Evolutionary conservation across 2,888 invertebrate genomes (phyloP).

Genomic region (Ophion ventricosus): DNA sequence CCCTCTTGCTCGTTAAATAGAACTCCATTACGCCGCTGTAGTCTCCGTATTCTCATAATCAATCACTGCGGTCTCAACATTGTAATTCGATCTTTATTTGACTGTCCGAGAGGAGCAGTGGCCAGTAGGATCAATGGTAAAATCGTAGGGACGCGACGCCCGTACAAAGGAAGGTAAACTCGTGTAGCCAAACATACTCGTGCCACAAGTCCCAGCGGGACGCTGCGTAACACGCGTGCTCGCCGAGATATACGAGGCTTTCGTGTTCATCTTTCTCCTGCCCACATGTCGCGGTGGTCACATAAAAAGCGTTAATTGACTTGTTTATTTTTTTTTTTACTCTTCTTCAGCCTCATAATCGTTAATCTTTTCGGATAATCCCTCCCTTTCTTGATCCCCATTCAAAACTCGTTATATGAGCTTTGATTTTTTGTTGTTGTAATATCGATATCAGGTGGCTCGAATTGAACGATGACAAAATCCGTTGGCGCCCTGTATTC

Average conservation of each 20-base stretch:
- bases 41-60: constrained; percentile 77
- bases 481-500: too few species aligned
- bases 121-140: not conserved
- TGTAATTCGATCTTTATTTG: constrained; percentile 79
- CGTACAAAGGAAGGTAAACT: constrained; percentile 35
- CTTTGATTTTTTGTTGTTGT: too few species aligned
- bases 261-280: constrained; percentile 21
- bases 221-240: constrained; percentile 49
- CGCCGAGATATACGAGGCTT: constrained; percentile 12
- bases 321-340: constrained; percentile 78
- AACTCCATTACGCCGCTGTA: constrained; percentile 73
- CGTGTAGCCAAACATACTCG: constrained; percentile 52
- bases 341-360: constrained; percentile 75
- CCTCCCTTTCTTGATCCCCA: not conserved
- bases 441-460: too few species aligned
- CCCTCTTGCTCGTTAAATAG: constrained; percentile 54
- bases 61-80: constrained; percentile 76
- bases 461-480: too few species aligned
- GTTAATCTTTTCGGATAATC: constrained; percentile 51
- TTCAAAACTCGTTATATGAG: constrained; percentile 4
- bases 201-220: constrained; percentile 64
- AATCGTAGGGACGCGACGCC: too few species aligned
- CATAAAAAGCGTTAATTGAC: constrained; percentile 64
- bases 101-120: constrained; percentile 66
- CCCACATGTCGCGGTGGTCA: constrained; percentile 55